Base-by-base conservation (phyloP, 2,797 vertebrate species). In the Bufotes viridis region DNA sequence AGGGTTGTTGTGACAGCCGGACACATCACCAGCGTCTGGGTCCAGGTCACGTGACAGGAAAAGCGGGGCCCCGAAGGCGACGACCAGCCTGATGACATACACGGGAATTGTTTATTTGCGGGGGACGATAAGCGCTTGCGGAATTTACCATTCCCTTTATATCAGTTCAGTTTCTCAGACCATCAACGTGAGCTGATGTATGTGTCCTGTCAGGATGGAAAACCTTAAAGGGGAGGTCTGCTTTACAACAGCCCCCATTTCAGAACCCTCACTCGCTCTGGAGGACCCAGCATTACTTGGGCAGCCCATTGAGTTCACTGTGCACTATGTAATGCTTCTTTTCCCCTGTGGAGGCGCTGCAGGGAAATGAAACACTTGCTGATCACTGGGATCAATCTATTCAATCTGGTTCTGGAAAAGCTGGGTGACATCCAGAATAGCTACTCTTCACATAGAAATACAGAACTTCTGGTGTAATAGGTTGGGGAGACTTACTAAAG, bases 21-120 rank as follows among this genome's bases (percentile, higher is more conserved):
- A 85, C 55, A 84, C 74, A 63, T 85, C 84, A 24, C 78, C 78
- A 78, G 55, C 58, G 42, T 78, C 74, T 85, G 84, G 42, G 51
- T 63, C 15, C 22, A 63, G n/a, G 49, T 61, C 82, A 75, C 57
- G 75, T 75, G 70, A 24, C 69, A n/a, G 82, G 70, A 61, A 84
- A 55, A 84, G 22, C 55, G 12, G 1, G 10, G 82, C 26, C 82
- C 70, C 58, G 51, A 55, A 72, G 18, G 57, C 55, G 70, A 49
- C 65, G 58, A 75, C 63, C 15, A 20, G n/a, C 0, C 57, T 6
- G 70, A 84, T 51, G 49, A 75, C 29, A 75, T 61, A 75, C 42
- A 84, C 82, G 51, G 11, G 29, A 22, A 29, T 61, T 75, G 70
- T 61, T 84, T 75, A 61, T 84, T 61, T 75, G 20, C 14, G 22